These are phyloP conservation scores for Peromyscus maniculatus DNA, from an alignment of 2,113 vertebrate genomes.

Conservation along the genomic window DNA sequence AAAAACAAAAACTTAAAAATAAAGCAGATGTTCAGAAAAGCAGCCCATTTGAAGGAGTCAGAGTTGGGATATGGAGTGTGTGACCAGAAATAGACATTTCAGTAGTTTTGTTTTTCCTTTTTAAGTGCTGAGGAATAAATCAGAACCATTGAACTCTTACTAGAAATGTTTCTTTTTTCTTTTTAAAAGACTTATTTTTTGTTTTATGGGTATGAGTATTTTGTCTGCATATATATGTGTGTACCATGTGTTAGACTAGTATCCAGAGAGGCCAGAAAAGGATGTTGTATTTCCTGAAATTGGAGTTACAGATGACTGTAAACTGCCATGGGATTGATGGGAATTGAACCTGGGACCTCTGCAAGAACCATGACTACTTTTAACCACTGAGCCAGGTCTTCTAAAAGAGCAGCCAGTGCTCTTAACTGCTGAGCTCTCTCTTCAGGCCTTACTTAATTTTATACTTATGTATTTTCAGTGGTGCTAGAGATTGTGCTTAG, in stretches of 20 bases:
- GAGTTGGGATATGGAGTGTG: not conserved
- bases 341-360: not conserved
- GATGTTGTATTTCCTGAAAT: not conserved
- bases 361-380: not conserved
- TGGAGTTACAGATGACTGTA: not conserved
- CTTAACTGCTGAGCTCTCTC: not conserved
- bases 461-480: not conserved
- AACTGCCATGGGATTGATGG: not conserved
- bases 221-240: not conserved
- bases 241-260: not conserved
- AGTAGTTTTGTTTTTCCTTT: too few species aligned
- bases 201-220: not conserved
- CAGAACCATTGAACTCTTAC: not conserved
- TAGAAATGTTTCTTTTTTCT: not conserved
- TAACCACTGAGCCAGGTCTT: not conserved
- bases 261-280: not conserved
- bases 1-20: not conserved
- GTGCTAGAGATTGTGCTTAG: not conserved
- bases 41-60: not conserved
- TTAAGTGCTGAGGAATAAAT: not conserved
- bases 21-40: not conserved
- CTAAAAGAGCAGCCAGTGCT: not conserved
- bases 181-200: not conserved
- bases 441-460: not conserved
- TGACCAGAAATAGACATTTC: not conserved